Percentiles rank a stretch among this genome's conserved stretches.
phyloP scores from a whole-genome alignment of 30 jellyfish, hydroid and myxozoan genomes.

The Aurelia coerulea region DNA sequence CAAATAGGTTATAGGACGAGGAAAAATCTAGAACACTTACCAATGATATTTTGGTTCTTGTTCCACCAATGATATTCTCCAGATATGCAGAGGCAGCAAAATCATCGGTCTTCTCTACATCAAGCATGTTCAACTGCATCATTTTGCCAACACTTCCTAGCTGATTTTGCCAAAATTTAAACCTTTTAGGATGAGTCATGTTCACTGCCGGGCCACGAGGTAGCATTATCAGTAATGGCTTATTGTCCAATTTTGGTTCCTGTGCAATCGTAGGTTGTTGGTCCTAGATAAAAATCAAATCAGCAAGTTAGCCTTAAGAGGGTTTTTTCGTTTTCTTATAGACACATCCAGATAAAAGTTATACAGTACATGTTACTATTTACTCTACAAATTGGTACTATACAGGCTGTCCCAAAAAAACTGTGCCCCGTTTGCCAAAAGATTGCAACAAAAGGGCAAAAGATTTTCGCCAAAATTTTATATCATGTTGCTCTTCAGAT shows the following conservation, averaged over 20 bases:
- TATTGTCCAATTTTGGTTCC: slow-evolving; percentile 52
- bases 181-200: slow-evolving; percentile 74
- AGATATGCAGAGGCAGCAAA: slow-evolving; percentile 73
- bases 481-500: no score
- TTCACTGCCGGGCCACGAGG: slow-evolving; percentile 94
- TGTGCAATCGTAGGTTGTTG: background rate
- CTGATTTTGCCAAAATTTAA: slow-evolving; percentile 85
- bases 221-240: slow-evolving; percentile 81
- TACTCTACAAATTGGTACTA: no score
- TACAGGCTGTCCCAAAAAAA: no score
- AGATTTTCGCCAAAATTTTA: no score
- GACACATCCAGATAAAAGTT: no score
- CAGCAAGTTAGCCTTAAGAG: background rate
- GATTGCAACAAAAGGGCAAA: no score
- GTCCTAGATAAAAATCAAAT: slow-evolving; percentile 35
- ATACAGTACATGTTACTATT: no score
- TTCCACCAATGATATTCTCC: slow-evolving; percentile 88
- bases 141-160: slow-evolving; percentile 69
- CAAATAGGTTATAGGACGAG: no score
- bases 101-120: slow-evolving; percentile 77
- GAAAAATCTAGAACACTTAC: slow-evolving; percentile 28
- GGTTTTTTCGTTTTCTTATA: background rate
- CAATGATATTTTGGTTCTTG: slow-evolving; percentile 68
- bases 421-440: no score
- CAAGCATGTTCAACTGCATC: slow-evolving; percentile 74